A percentile compares a stretch with the other conserved stretches of the same genome.
Evolutionary conservation across 2,888 invertebrate genomes (phyloP).

Genomic region (Tipula vernalis): DNA sequence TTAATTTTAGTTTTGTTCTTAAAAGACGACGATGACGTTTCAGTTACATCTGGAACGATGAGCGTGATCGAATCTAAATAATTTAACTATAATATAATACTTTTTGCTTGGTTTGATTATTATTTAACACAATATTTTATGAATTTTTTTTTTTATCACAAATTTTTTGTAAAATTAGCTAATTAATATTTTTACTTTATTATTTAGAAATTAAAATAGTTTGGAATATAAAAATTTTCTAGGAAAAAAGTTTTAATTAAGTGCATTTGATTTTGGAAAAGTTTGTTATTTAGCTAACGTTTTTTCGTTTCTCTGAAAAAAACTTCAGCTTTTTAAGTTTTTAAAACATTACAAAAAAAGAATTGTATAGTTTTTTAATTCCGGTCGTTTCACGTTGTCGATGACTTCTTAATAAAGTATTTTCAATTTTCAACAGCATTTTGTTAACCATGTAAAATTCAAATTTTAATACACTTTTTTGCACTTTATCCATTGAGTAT

Average conservation of each 20-base stretch:
- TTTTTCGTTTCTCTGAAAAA: background rate
- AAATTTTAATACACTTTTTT: slow-evolving; percentile 6
- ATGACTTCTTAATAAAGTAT: slow-evolving; percentile 65
- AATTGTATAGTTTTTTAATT: slow-evolving; percentile 76
- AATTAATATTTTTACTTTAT: background rate
- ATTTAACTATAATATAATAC: slow-evolving; percentile 4
- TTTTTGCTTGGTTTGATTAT: background rate
- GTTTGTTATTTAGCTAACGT: background rate
- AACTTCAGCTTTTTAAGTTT: background rate
- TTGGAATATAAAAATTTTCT: background rate
- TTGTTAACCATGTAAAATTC: slow-evolving; percentile 34
- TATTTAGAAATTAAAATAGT: background rate
- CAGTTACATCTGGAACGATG: background rate
- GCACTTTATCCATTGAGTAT: slow-evolving; percentile 9
- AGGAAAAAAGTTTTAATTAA: background rate
- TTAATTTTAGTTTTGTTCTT: background rate
- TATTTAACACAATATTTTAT: background rate
- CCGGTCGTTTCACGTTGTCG: slow-evolving; percentile 74
- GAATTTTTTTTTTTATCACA: background rate
- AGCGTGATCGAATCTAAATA: background rate
- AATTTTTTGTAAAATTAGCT: background rate
- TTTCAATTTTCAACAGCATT: slow-evolving; percentile 59
- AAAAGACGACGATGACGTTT: background rate
- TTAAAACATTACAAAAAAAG: slow-evolving; percentile 79
- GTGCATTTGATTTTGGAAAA: background rate